Percentiles rank a stretch among this genome's conserved stretches.
Evolutionary conservation across 2,113 vertebrate species (phyloP).

Genomic region (Pimephales promelas): DNA sequence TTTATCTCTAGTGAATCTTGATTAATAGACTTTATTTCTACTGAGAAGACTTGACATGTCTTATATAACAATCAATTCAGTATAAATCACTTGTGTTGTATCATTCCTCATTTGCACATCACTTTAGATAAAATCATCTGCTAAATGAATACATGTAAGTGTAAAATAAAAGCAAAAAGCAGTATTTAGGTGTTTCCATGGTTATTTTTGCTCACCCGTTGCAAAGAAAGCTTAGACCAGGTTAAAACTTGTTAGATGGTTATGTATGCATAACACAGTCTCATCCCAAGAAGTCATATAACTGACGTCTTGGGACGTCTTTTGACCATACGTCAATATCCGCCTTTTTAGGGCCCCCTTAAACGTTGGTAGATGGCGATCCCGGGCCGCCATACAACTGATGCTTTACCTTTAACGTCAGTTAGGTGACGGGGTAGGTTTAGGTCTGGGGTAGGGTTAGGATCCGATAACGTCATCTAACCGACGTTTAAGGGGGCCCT

Average conservation of each 20-base stretch:
- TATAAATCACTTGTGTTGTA: slow-evolving; percentile 10
- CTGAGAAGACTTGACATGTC: background rate
- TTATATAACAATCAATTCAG: slow-evolving; percentile 10
- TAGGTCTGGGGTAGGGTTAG: no score
- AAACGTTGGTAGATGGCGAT: no score
- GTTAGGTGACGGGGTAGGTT: no score
- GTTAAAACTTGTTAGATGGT: background rate
- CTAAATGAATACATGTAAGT: background rate
- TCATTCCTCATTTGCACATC: slow-evolving; percentile 21
- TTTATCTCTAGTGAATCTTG: background rate
- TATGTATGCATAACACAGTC: no score
- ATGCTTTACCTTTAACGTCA: no score
- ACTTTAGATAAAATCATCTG: slow-evolving; percentile 15
- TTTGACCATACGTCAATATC: no score
- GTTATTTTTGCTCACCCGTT: background rate
- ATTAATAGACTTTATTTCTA: background rate
- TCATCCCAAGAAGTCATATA: no score
- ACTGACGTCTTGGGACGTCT: no score
- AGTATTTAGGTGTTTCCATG: background rate
- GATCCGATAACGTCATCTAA: no score
- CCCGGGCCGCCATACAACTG: no score
- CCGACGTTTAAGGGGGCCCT: no score
- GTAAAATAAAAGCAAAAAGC: background rate
- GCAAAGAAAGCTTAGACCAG: background rate
- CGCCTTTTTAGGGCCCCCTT: no score